Evolutionary conservation across 1,140 invertebrate species (phyloP).

Genomic region (Triops longicaudatus): DNA sequence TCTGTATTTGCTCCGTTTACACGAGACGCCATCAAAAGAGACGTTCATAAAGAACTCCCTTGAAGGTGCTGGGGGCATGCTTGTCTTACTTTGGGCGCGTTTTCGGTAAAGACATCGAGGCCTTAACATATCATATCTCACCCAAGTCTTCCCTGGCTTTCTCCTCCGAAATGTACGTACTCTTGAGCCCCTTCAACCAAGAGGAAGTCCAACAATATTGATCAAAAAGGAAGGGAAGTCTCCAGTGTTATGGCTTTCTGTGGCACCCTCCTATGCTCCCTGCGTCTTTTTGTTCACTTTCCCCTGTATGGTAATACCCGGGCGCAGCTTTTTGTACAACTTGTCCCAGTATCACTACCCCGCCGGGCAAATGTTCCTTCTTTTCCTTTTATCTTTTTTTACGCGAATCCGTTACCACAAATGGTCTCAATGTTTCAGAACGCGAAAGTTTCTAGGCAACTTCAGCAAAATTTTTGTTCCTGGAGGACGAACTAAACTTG

Average conservation of each 20-base stretch:
- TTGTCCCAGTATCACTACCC: background rate
- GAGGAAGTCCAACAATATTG: constrained; percentile 1
- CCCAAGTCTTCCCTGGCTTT: background rate
- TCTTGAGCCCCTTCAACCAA: background rate
- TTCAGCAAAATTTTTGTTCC: too few species aligned
- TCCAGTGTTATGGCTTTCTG: background rate
- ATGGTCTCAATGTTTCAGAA: background rate
- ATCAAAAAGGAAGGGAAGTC: constrained; percentile 15
- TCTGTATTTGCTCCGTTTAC: too few species aligned
- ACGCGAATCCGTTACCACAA: background rate
- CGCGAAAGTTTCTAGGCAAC: too few species aligned
- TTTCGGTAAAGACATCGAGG: background rate
- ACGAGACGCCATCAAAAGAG: too few species aligned
- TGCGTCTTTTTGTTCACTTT: background rate
- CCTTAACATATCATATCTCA: background rate
- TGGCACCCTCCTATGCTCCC: background rate
- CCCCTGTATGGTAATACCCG: constrained; percentile 5
- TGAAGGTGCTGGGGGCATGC: too few species aligned
- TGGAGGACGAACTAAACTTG: too few species aligned
- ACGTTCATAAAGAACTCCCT: background rate
- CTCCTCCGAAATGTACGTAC: background rate
- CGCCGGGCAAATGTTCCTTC: background rate
- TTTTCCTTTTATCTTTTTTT: background rate
- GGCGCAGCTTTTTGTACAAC: constrained; percentile 4
- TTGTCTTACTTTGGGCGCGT: background rate